A percentile compares a stretch with the other conserved stretches of the same genome.
phyloP scores from a whole-genome alignment of 2,888 invertebrate species.

The Idaea biselata region DNA sequence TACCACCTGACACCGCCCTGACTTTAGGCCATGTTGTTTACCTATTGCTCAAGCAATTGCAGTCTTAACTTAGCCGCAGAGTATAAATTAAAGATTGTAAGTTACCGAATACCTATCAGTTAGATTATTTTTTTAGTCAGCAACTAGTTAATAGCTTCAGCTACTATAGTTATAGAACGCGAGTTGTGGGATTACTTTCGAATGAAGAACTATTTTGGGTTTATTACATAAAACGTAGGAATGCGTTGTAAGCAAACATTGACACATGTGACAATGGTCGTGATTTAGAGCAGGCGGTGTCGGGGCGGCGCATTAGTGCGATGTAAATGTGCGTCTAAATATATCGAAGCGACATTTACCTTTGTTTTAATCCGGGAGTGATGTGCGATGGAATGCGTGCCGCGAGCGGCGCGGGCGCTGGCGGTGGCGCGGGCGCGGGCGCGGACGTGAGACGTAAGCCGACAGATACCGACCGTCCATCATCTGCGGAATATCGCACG shows the following conservation, averaged over 20 bases:
- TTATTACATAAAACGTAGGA: conserved; percentile 29
- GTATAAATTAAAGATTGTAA: too few relatives aligned
- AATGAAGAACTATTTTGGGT: conserved; percentile 20
- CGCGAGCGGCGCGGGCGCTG: conserved; percentile 15
- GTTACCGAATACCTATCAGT: too few relatives aligned
- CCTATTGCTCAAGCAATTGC: too few relatives aligned
- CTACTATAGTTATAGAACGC: too few relatives aligned
- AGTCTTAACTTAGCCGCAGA: too few relatives aligned
- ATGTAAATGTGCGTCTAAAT: conserved; percentile 44
- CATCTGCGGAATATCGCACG: not conserved
- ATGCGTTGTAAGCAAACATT: conserved; percentile 28
- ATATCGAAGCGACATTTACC: conserved; percentile 60
- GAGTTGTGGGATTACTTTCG: not conserved
- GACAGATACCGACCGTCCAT: not conserved
- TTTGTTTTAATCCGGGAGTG: conserved; percentile 52
- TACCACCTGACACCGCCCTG: too few relatives aligned
- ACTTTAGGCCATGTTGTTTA: too few relatives aligned
- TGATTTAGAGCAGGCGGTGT: conserved; percentile 34
- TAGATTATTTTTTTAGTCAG: too few relatives aligned
- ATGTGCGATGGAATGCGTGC: conserved; percentile 12
- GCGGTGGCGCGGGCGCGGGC: not conserved
- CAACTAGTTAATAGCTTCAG: too few relatives aligned
- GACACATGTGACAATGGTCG: conserved; percentile 30
- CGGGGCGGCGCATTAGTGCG: conserved; percentile 40
- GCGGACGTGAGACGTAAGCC: not conserved